phyloP scores from a whole-genome alignment of 2,113 vertebrate genomes.

The Oncorhynchus masou region DNA sequence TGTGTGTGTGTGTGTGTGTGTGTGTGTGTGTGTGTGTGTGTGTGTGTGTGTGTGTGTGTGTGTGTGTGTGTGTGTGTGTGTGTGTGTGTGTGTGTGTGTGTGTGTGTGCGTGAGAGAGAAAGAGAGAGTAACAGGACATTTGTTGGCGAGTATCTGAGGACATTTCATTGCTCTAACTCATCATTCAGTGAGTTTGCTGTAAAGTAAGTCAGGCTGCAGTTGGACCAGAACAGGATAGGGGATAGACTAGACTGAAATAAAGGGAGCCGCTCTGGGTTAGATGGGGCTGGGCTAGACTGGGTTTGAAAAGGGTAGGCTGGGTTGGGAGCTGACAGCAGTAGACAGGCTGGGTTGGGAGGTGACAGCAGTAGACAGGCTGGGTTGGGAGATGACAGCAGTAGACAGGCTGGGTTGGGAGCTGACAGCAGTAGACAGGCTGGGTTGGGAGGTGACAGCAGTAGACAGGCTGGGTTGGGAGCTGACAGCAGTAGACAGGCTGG shows the following conservation, averaged over 20 bases:
- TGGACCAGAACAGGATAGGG: neutral
- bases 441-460: too few species aligned
- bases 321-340: neutral
- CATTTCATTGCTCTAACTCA: neutral
- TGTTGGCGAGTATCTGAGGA: neutral
- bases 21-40: conserved; percentile 9
- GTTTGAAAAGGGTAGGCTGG: too few species aligned
- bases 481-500: too few species aligned
- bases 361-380: too few species aligned
- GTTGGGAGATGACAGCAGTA: too few species aligned
- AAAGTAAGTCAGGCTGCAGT: neutral
- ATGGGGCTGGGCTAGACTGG: too few species aligned
- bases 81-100: conserved; percentile 11
- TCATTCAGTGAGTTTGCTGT: neutral
- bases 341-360: too few species aligned
- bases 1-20: neutral
- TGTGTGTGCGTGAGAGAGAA: conserved; percentile 6
- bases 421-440: too few species aligned
- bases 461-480: too few species aligned
- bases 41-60: conserved; percentile 1
- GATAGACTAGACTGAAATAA: neutral
- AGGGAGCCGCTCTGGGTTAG: neutral
- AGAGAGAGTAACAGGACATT: neutral
- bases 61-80: conserved; percentile 10
- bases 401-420: too few species aligned